These are phyloP conservation scores for Polyommatus iphigenia DNA, from an alignment of 2,888 invertebrate species.

Conservation along the genomic window DNA sequence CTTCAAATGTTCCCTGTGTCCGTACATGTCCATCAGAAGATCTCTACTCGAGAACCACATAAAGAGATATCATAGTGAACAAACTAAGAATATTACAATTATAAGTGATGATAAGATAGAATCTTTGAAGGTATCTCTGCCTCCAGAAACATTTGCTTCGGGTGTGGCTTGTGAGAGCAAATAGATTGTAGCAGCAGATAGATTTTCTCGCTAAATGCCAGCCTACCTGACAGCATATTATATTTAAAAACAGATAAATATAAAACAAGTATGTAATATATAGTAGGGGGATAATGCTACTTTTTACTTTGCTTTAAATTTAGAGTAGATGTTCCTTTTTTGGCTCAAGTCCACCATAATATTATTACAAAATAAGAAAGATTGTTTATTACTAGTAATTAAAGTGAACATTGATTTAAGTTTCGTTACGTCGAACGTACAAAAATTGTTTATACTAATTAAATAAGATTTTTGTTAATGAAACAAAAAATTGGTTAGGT, in stretches of 20 bases:
- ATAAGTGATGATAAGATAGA: constrained; percentile 53
- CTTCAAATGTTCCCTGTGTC: constrained; percentile 54
- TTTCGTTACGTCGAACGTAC: background rate
- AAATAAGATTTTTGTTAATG: background rate
- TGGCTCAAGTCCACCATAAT: background rate
- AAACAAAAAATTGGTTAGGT: background rate
- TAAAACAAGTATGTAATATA: background rate
- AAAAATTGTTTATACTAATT: background rate
- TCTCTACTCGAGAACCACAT: constrained; percentile 54
- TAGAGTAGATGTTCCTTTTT: constrained; percentile 5
- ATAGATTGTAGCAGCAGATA: background rate
- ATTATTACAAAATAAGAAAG: background rate
- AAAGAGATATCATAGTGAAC: constrained; percentile 50
- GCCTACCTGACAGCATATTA: too few relatives aligned
- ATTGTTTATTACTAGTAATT: background rate
- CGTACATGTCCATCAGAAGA: constrained; percentile 54
- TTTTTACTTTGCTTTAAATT: background rate
- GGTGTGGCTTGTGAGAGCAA: constrained; percentile 13
- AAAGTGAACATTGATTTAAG: background rate
- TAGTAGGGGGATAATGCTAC: background rate
- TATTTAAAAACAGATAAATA: background rate
- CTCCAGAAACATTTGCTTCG: background rate
- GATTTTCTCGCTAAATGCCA: background rate
- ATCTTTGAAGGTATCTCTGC: constrained; percentile 48
- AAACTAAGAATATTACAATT: constrained; percentile 45